A percentile compares a stretch with the other conserved stretches of the same genome.
Conservation (phyloP, 64 coral and sea anemone species). For the Pachyseris speciosa region DNA sequence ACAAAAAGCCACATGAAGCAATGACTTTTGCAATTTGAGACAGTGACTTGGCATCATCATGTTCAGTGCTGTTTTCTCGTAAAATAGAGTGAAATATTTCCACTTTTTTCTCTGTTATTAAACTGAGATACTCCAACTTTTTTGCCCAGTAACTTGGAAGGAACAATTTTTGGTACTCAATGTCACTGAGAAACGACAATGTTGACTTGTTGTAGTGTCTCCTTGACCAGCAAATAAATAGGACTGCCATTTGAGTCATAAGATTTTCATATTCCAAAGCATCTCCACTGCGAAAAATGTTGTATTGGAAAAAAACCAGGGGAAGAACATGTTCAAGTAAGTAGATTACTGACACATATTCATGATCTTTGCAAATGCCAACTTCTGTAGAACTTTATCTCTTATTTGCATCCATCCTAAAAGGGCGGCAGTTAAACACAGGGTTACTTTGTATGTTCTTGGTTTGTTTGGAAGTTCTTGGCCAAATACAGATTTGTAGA, state of each 20-base stretch:
- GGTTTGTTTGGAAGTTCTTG: conserved; percentile 33
- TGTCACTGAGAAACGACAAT: conserved; percentile 31
- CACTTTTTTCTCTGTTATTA: background rate
- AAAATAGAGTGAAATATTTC: background rate
- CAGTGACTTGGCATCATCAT: background rate
- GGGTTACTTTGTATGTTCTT: background rate
- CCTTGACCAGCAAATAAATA: conserved; percentile 36
- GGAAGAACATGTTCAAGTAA: conserved; percentile 58
- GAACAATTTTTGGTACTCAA: background rate
- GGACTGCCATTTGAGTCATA: conserved; percentile 16
- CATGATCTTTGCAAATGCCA: conserved; percentile 41
- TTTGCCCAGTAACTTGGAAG: background rate
- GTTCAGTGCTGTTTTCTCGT: background rate
- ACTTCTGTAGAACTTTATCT: conserved; percentile 23
- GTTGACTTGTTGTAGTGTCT: conserved; percentile 45
- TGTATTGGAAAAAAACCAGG: conserved; percentile 36
- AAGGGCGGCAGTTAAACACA: conserved; percentile 23
- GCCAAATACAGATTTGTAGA: conserved; percentile 55
- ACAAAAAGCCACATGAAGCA: background rate
- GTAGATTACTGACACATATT: conserved; percentile 28
- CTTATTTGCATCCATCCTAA: conserved; percentile 37
- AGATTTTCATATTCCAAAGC: background rate
- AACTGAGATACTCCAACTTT: background rate
- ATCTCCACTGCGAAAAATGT: conserved; percentile 36
- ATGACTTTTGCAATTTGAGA: background rate